Conservation (phyloP, 1,140 invertebrate species). For the Zaprionus tsacasi region DNA sequence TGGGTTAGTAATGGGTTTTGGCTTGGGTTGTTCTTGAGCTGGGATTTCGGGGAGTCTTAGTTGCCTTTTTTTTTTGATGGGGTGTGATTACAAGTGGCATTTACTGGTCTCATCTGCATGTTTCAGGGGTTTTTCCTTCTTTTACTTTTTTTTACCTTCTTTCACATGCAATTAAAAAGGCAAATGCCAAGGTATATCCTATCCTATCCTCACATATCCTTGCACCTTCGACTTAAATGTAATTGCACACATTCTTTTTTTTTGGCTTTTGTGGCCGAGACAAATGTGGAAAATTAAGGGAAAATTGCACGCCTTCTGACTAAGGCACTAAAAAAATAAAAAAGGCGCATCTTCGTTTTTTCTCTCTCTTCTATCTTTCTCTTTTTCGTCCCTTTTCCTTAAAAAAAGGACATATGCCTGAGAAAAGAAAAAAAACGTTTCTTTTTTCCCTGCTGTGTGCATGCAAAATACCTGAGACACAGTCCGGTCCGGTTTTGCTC, state of each 20-base stretch:
- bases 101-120: conserved; percentile 64
- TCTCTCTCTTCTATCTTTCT: conserved; percentile 19
- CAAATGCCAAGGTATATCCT: conserved; percentile 13
- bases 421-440: conserved; percentile 43
- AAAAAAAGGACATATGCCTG: conserved; percentile 38
- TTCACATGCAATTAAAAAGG: conserved; percentile 52
- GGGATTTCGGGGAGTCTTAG: conserved; percentile 27
- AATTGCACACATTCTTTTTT: conserved; percentile 66
- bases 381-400: conserved; percentile 12
- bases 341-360: conserved; percentile 33
- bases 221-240: conserved; percentile 61
- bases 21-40: conserved; percentile 12
- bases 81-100: conserved; percentile 58
- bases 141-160: conserved; percentile 3
- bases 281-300: conserved; percentile 26
- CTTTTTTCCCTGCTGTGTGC: conserved; percentile 32
- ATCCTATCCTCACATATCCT: conserved; percentile 36
- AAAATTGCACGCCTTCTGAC: conserved; percentile 47
- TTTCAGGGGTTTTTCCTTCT: neutral
- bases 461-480: conserved; percentile 63
- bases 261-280: conserved; percentile 71
- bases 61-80: conserved; percentile 15
- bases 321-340: neutral
- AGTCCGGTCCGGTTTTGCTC: conserved; percentile 6
- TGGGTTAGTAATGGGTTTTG: conserved; percentile 53